Evolutionary conservation across 2,797 vertebrate species (phyloP).

Genomic region (Argya squamiceps): DNA sequence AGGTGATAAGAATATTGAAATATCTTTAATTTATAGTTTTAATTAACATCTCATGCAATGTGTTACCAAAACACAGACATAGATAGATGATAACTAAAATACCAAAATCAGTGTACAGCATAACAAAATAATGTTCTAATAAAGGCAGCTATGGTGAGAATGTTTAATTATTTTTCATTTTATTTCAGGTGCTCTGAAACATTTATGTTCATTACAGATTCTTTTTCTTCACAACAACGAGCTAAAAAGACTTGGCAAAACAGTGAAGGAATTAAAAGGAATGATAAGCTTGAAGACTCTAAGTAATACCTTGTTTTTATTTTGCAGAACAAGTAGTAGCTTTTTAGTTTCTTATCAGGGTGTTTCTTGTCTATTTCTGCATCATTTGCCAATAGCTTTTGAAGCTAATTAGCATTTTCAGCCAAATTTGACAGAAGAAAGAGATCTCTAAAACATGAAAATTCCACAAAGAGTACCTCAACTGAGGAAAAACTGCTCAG

Average conservation of each 20-base stretch:
- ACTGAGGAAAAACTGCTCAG: background rate
- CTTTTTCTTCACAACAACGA: slow-evolving; percentile 83
- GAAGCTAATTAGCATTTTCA: background rate
- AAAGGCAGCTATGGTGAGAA: background rate
- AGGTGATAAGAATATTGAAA: background rate
- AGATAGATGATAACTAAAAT: background rate
- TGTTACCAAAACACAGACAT: background rate
- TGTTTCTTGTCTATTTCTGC: background rate
- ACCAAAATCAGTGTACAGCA: background rate
- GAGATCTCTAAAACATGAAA: background rate
- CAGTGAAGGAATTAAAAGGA: slow-evolving; percentile 79
- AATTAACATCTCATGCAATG: background rate
- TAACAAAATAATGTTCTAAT: background rate
- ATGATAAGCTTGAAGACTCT: slow-evolving; percentile 77
- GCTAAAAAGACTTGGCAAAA: slow-evolving; percentile 73
- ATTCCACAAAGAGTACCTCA: background rate
- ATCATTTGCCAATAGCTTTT: background rate
- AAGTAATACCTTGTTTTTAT: slow-evolving; percentile 69
- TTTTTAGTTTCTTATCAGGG: background rate
- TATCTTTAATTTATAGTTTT: background rate
- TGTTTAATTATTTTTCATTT: background rate
- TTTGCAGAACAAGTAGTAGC: background rate
- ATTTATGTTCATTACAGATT: slow-evolving; percentile 69
- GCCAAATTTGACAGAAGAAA: background rate
- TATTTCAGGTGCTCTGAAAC: slow-evolving; percentile 74